These are phyloP conservation scores for Ichneumoninae sp. DNA, from an alignment of 2,888 invertebrate species.

Conservation along the genomic window DNA sequence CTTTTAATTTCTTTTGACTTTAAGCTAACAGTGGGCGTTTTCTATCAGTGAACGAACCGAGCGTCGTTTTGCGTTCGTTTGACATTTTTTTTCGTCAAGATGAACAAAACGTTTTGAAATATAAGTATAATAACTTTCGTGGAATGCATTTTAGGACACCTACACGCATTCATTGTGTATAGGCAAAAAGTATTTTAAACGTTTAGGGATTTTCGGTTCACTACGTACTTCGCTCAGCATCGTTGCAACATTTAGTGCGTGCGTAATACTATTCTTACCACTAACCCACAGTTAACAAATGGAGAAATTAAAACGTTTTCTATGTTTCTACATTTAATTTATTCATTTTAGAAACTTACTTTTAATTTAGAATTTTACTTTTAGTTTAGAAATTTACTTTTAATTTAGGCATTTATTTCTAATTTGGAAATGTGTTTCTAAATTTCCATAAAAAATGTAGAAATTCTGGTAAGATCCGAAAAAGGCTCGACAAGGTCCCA, in stretches of 20 bases:
- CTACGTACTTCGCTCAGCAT: not conserved
- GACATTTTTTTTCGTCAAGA: not conserved
- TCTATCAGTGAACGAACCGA: constrained; percentile 6
- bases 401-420: not conserved
- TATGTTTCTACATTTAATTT: too few species aligned
- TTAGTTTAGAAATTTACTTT: too few species aligned
- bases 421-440: not conserved
- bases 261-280: too few species aligned
- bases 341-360: too few species aligned
- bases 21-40: not conserved
- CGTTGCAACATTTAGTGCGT: too few species aligned
- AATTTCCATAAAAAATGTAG: not conserved
- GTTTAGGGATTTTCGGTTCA: not conserved
- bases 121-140: not conserved
- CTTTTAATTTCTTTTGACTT: not conserved
- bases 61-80: not conserved
- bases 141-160: not conserved
- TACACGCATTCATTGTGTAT: too few species aligned
- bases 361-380: too few species aligned
- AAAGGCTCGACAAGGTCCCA: not conserved
- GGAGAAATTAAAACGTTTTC: too few species aligned
- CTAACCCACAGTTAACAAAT: too few species aligned
- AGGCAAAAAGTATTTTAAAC: not conserved
- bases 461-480: not conserved
- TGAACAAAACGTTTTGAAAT: not conserved